Conservation (phyloP, 2,888 invertebrate genomes). For the Thera obeliscata region DNA sequence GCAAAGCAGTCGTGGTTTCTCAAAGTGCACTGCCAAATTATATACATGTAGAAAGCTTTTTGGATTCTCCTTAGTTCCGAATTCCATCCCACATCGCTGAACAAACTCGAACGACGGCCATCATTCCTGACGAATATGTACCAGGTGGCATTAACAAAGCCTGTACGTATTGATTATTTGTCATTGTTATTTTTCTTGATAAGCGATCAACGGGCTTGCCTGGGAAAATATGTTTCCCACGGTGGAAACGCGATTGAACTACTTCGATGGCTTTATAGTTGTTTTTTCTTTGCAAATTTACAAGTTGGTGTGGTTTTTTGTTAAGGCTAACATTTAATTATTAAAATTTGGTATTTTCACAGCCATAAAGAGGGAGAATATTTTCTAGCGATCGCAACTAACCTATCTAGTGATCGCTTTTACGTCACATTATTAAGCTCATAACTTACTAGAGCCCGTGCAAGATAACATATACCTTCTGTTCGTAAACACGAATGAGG, state of each 20-base stretch:
- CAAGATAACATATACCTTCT: no score
- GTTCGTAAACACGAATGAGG: no score
- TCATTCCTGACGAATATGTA: constrained; percentile 17
- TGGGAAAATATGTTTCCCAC: constrained; percentile 36
- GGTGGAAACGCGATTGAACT: constrained; percentile 23
- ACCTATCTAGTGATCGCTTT: no score
- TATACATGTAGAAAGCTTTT: not conserved
- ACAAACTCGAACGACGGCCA: not conserved
- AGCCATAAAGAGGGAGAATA: no score
- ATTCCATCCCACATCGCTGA: not conserved
- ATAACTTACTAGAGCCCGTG: no score
- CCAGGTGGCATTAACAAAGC: constrained; percentile 20
- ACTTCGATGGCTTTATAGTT: constrained; percentile 14
- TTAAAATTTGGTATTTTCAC: no score
- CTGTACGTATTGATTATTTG: constrained; percentile 21
- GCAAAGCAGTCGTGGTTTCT: no score
- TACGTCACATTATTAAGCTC: no score
- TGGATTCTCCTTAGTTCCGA: not conserved
- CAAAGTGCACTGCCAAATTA: no score
- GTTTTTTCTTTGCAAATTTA: not conserved
- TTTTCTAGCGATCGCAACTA: no score
- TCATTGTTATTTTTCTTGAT: constrained; percentile 31
- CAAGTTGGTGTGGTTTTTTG: constrained; percentile 4
- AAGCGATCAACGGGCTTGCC: constrained; percentile 26
- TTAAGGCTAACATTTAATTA: not conserved